Percentiles rank a stretch among this genome's conserved stretches.
phyloP scores from a whole-genome alignment of 2,888 invertebrate species.

The Metalampra italica region DNA sequence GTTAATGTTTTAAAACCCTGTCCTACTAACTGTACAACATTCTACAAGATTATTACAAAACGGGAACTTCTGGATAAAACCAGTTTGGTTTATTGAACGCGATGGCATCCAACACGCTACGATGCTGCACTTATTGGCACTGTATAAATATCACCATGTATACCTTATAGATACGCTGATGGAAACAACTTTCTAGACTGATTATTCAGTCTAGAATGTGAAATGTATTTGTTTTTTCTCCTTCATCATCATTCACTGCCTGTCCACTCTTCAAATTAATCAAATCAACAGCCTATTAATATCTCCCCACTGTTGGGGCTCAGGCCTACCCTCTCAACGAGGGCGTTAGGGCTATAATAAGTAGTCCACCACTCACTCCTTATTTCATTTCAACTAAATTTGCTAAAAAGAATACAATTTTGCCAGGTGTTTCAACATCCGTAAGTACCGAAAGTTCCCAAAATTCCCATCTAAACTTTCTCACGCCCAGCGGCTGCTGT shows the following conservation, averaged over 20 bases:
- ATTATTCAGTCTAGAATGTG: no score
- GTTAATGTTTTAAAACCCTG: conserved; percentile 18
- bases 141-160: conserved; percentile 21
- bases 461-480: conserved; percentile 58
- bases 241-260: no score
- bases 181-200: no score
- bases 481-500: conserved; percentile 33
- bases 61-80: conserved; percentile 62
- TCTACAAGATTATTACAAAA: conserved; percentile 63
- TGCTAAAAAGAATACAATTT: neutral
- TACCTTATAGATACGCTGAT: no score
- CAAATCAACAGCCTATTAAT: no score
- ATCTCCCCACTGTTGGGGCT: no score
- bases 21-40: conserved; percentile 60
- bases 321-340: no score
- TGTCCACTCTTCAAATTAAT: no score
- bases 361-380: no score
- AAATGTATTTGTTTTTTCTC: no score
- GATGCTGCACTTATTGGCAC: conserved; percentile 61
- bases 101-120: conserved; percentile 51
- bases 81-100: conserved; percentile 66
- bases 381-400: no score
- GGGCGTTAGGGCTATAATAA: no score
- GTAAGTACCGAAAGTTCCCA: conserved; percentile 44
- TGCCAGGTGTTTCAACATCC: conserved; percentile 44